Evolutionary conservation across 2,113 vertebrate genomes (phyloP).

Genomic region (Rhinichthys klamathensis): DNA sequence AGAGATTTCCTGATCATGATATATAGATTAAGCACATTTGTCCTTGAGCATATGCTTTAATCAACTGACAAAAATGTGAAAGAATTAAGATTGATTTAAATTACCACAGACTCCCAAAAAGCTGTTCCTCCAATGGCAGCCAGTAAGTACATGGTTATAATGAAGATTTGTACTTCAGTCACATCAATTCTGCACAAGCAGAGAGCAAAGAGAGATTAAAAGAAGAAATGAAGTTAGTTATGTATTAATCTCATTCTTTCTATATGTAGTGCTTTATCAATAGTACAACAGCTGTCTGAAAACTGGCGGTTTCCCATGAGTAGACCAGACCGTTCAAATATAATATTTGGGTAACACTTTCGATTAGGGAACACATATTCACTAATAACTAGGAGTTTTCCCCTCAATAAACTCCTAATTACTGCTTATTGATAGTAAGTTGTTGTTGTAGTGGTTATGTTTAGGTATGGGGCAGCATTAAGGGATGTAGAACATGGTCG

Average conservation of each 20-base stretch:
- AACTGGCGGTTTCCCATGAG: neutral
- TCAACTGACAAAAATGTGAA: neutral
- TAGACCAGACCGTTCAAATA: neutral
- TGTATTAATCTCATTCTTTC: slow-evolving; percentile 59
- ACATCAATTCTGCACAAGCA: slow-evolving; percentile 89
- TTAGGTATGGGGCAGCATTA: too few relatives aligned
- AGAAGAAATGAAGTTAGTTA: slow-evolving; percentile 70
- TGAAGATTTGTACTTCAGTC: slow-evolving; percentile 94
- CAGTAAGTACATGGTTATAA: slow-evolving; percentile 89
- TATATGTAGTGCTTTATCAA: neutral
- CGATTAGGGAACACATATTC: too few relatives aligned
- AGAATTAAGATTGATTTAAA: slow-evolving; percentile 13
- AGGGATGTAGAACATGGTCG: too few relatives aligned
- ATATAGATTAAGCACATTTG: neutral
- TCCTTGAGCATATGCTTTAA: neutral
- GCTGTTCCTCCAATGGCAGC: slow-evolving; percentile 86
- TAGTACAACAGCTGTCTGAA: neutral
- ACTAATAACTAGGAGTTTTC: too few relatives aligned
- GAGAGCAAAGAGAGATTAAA: slow-evolving; percentile 64
- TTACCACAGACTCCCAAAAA: slow-evolving; percentile 91
- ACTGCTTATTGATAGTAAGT: too few relatives aligned
- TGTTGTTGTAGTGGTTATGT: too few relatives aligned
- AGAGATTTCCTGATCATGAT: neutral
- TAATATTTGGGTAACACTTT: neutral
- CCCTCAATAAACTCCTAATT: too few relatives aligned